Evolutionary conservation across 2,113 vertebrate species (phyloP), one percentile per base, ranked within the genome.

Genomic region (Ochotona princeps): DNA sequence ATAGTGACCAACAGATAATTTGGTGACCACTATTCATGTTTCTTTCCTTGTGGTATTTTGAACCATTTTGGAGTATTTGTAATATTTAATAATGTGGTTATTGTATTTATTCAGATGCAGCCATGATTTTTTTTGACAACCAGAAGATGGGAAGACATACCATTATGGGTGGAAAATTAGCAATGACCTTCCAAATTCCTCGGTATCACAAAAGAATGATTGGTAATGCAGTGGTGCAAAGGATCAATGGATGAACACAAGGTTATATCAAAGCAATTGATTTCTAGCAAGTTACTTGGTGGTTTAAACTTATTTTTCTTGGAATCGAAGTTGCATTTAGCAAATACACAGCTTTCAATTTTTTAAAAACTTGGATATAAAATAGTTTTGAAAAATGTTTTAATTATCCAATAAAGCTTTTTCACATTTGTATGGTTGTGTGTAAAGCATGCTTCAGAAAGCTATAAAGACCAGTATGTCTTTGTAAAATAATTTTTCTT

Each of bases 71-170:
- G 28, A 49, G 92, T 7, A 90, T 5, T 3, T 17, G n/a, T 60
- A 57, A 79, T 9, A 49, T 5, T 85, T 88, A 87, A 73, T 65
- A 82, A 79, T 57, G 25, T 49, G 80, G 84, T 57, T 57, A 57
- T 57, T 57, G 13, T 6, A 57, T 57, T 57, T 17, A 82, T 57
- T 6, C 73, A 95, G 91, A 92, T 30, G 65, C 1, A 74, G 14
- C 1, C 28, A 90, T 66, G 30, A 87, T 57, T 94, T 74, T 94
- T 95, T 92, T 94, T 86, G n/a, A 60, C 26, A 83, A 80, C 13
- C 8, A 74, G 38, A 91, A 92, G 23, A 1, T 87, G 1, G 26
- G 84, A 65, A 86, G 79, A 85, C 20, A 92, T 13, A 57, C 9
- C 1, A 78, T 35, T 17, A 12, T 65, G n/a, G 11, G 83, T 5